Conservation (phyloP, 1,140 invertebrate genomes). For the Danaus plexippus region DNA sequence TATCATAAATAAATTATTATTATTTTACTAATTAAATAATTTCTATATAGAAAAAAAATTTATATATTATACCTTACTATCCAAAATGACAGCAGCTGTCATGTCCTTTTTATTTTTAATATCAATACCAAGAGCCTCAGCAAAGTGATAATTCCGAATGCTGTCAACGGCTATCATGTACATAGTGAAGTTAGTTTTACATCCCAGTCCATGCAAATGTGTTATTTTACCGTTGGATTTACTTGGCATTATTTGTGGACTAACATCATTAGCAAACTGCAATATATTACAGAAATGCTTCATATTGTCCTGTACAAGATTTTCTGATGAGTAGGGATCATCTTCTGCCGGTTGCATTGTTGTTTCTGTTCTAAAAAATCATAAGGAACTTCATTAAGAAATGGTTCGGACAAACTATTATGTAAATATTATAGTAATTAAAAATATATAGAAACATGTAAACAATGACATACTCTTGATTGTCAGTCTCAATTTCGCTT, state of each 20-base stretch:
- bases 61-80: conserved; percentile 75
- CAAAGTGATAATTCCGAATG: conserved; percentile 78
- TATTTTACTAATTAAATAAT: not conserved
- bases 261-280: conserved; percentile 53
- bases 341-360: conserved; percentile 65
- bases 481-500: conserved; percentile 27
- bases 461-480: conserved; percentile 36
- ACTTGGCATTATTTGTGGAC: conserved; percentile 38
- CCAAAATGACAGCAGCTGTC: conserved; percentile 80
- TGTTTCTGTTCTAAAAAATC: conserved; percentile 53
- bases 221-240: conserved; percentile 30
- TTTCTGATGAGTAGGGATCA: conserved; percentile 72
- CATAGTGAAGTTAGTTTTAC: conserved; percentile 76
- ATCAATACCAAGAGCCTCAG: conserved; percentile 80
- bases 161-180: conserved; percentile 82
- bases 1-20: not conserved
- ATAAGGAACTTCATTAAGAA: not conserved
- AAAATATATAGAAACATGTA: conserved; percentile 3
- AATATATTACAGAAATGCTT: conserved; percentile 63
- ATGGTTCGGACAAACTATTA: too few relatives aligned
- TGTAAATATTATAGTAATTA: too few relatives aligned
- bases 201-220: conserved; percentile 43
- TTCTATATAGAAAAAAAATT: not conserved
- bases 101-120: conserved; percentile 74
- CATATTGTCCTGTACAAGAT: conserved; percentile 57